Evolutionary conservation across 2,888 invertebrate genomes (phyloP).

Genomic region (Pelosia muscerda): DNA sequence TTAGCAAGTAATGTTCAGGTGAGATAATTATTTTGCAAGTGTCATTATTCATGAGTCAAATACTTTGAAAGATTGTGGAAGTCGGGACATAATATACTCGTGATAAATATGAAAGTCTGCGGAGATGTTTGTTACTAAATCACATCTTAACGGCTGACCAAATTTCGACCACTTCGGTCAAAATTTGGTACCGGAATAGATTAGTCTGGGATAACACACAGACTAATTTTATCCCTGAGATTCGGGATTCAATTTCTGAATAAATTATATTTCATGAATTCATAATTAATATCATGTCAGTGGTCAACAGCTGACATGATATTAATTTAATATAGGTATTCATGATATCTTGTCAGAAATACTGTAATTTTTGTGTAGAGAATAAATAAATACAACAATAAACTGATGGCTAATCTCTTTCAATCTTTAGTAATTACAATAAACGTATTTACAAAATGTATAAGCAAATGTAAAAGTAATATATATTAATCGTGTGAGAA

Average conservation of each 20-base stretch:
- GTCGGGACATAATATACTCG: background rate
- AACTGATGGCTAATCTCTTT: background rate
- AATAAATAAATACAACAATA: background rate
- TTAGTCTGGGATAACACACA: too few relatives aligned
- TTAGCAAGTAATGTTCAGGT: background rate
- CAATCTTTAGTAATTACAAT: background rate
- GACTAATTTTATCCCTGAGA: too few relatives aligned
- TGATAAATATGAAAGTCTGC: too few relatives aligned
- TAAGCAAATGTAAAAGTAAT: too few relatives aligned
- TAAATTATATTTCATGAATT: too few relatives aligned
- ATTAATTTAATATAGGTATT: background rate
- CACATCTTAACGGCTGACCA: too few relatives aligned
- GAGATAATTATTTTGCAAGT: background rate
- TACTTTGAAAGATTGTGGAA: background rate
- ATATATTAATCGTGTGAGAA: background rate
- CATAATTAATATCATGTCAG: too few relatives aligned
- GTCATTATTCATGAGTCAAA: background rate
- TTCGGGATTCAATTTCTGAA: too few relatives aligned
- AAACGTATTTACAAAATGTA: background rate
- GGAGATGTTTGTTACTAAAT: too few relatives aligned
- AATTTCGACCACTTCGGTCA: too few relatives aligned
- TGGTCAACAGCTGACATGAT: background rate
- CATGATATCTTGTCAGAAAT: background rate
- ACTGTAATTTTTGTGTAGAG: too few relatives aligned
- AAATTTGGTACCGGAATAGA: too few relatives aligned